Percentiles rank a stretch among this genome's conserved stretches.
phyloP scores from a whole-genome alignment of 2,888 invertebrate genomes.

The Panopea generosa region DNA sequence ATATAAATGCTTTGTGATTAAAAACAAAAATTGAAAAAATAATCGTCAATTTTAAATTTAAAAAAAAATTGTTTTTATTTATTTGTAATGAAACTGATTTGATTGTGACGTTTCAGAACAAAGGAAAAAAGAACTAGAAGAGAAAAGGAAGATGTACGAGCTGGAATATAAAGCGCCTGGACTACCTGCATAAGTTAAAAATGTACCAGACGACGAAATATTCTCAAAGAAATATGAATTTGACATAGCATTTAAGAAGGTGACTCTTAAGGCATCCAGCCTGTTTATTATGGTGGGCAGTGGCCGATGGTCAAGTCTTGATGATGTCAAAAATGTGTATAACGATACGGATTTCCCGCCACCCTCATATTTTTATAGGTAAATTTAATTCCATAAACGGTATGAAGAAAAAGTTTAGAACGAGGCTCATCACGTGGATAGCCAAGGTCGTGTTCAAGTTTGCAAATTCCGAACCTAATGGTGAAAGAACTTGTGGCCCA shows the following conservation, averaged over 20 bases:
- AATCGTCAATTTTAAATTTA: no score
- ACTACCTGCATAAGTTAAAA: conserved; percentile 46
- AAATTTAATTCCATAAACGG: no score
- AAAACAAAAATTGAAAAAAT: no score
- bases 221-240: conserved; percentile 35
- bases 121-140: conserved; percentile 80
- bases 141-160: conserved; percentile 70
- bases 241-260: conserved; percentile 33
- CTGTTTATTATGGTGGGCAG: conserved; percentile 65
- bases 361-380: conserved; percentile 50
- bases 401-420: no score
- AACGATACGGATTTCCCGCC: conserved; percentile 62
- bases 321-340: conserved; percentile 78
- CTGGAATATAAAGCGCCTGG: conserved; percentile 40
- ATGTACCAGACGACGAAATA: conserved; percentile 34
- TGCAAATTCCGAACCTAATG: no score
- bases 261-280: conserved; percentile 26
- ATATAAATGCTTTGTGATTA: no score
- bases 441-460: no score
- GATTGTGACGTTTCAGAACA: no score
- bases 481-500: no score
- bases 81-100: no score
- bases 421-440: no score
- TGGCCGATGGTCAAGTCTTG: conserved; percentile 79
- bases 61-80: no score